A percentile compares a stretch with the other conserved stretches of the same genome.
phyloP scores from a whole-genome alignment of 2,113 vertebrate genomes.

The Paradisaea rubra region DNA sequence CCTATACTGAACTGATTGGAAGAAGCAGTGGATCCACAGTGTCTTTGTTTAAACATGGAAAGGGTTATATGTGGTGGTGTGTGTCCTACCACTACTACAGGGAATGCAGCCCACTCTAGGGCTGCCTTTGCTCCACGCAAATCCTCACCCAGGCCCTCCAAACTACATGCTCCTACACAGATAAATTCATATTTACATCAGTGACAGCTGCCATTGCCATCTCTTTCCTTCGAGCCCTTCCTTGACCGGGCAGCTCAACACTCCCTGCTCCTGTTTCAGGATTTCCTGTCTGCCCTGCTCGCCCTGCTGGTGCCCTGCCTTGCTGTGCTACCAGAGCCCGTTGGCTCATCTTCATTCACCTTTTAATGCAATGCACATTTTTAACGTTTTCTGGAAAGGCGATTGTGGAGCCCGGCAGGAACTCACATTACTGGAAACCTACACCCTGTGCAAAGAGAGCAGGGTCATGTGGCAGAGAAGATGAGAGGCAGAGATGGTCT shows the following conservation, averaged over 20 bases:
- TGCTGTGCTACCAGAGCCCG: neutral
- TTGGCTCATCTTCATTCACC: neutral
- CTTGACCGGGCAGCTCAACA: neutral
- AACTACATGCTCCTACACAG: neutral
- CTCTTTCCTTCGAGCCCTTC: neutral
- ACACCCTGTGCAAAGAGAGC: neutral
- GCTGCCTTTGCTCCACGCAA: neutral
- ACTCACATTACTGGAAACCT: constrained; percentile 46
- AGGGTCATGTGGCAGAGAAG: neutral
- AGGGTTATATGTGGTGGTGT: neutral
- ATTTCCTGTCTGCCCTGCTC: neutral
- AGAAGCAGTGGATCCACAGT: neutral
- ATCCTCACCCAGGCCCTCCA: neutral
- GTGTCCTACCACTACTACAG: neutral
- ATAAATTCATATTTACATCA: neutral
- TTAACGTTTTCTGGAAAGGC: neutral
- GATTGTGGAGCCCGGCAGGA: neutral
- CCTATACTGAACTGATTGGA: constrained; percentile 39
- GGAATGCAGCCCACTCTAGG: fast-evolving
- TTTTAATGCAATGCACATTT: constrained; percentile 12
- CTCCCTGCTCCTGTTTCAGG: neutral
- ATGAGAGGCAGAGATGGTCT: constrained; percentile 22
- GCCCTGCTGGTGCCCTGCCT: neutral
- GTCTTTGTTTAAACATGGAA: neutral
- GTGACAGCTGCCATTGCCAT: neutral